Evolutionary conservation across 2,113 vertebrate genomes (phyloP).

Genomic region (Elanus axillaris): DNA sequence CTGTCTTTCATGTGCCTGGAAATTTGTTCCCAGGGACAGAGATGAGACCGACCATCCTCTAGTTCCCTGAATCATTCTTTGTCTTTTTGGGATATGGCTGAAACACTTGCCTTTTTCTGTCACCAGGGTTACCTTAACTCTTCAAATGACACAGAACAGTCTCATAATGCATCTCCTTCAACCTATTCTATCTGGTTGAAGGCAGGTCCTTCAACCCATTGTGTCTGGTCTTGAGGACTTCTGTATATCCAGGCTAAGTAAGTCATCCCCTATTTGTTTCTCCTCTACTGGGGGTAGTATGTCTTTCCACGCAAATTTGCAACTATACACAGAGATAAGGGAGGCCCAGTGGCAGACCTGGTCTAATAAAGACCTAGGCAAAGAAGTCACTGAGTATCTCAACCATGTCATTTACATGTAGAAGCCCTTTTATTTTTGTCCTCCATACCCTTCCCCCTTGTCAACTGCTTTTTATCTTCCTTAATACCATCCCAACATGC

Average conservation of each 20-base stretch:
- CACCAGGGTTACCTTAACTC: not conserved
- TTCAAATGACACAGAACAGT: not conserved
- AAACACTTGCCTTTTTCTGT: not conserved
- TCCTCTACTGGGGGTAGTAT: not conserved
- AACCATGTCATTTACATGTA: not conserved
- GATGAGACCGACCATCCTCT: accelerated
- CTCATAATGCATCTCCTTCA: not conserved
- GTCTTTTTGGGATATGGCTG: not conserved
- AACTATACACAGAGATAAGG: not conserved
- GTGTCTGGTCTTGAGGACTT: not conserved
- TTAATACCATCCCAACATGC: not conserved
- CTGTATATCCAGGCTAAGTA: not conserved
- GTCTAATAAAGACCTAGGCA: not conserved
- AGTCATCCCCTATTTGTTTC: not conserved
- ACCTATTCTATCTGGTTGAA: not conserved
- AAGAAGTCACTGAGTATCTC: not conserved
- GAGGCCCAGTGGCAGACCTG: not conserved
- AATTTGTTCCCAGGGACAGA: not conserved
- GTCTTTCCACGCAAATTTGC: not conserved
- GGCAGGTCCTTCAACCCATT: not conserved
- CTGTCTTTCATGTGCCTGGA: not conserved
- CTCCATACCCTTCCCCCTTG: not conserved
- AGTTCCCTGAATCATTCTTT: not conserved
- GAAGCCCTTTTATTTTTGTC: not conserved
- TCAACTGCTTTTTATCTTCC: not conserved